phyloP scores from a whole-genome alignment of 1,140 invertebrate genomes.

The Calephelis virginiensis region DNA sequence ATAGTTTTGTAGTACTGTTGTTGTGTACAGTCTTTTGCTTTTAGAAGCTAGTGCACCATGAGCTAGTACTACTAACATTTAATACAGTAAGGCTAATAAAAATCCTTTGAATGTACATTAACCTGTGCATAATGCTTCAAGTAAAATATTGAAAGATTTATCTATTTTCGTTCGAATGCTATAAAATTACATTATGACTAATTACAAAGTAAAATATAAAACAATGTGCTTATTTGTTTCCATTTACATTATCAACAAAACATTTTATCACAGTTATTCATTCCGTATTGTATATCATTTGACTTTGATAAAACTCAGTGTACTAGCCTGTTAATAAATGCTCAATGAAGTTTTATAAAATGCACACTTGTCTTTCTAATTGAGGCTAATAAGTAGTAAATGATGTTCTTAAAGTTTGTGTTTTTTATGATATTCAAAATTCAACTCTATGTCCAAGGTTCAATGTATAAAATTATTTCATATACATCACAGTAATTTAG shows the following conservation, averaged over 20 bases:
- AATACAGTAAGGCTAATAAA: too few relatives aligned
- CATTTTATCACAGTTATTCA: slow-evolving; percentile 28
- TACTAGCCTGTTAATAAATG: slow-evolving; percentile 30
- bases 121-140: too few relatives aligned
- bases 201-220: slow-evolving; percentile 19
- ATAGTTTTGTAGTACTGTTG: too few relatives aligned
- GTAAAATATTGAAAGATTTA: not conserved
- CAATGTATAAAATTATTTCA: not conserved
- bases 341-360: slow-evolving; percentile 49
- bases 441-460: not conserved
- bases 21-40: too few relatives aligned
- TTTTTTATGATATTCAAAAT: not conserved
- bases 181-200: not conserved
- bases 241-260: slow-evolving; percentile 14
- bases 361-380: slow-evolving; percentile 48
- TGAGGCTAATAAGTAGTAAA: slow-evolving; percentile 45
- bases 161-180: not conserved
- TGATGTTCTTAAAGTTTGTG: slow-evolving; percentile 12
- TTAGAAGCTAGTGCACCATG: too few relatives aligned
- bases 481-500: not conserved
- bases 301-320: slow-evolving; percentile 38
- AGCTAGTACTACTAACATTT: too few relatives aligned
- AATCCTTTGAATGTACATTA: not conserved
- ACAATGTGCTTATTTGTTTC: slow-evolving; percentile 19
- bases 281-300: slow-evolving; percentile 13